Conservation (phyloP, 2,113 vertebrate species). For the Upupa epops region DNA sequence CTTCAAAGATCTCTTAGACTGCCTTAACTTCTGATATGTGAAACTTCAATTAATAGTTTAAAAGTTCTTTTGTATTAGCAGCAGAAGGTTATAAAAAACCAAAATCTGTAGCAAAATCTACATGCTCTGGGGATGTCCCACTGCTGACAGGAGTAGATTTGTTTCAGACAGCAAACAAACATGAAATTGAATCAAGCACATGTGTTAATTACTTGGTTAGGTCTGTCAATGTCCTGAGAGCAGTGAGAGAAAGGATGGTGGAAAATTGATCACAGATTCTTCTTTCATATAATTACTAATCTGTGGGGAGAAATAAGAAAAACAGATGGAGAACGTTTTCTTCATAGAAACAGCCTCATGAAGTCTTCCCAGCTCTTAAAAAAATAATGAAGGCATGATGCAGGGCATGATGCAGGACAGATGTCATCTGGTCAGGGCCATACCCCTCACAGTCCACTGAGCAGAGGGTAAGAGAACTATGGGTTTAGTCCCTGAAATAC, state of each 20-base stretch:
- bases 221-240: not conserved
- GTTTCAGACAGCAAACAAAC: not conserved
- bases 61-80: not conserved
- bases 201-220: not conserved
- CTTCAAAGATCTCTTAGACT: not conserved
- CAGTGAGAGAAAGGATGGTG: not conserved
- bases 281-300: not conserved
- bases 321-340: not conserved
- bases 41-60: not conserved
- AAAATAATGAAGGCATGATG: not conserved
- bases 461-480: not conserved
- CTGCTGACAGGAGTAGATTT: not conserved
- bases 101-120: not conserved
- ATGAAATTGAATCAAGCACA: not conserved
- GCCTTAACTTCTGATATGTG: not conserved
- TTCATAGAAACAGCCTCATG: not conserved
- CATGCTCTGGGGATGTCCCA: not conserved
- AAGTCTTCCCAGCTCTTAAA: not conserved
- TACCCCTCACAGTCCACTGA: fast-evolving
- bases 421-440: not conserved
- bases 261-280: not conserved
- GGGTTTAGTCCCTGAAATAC: not conserved
- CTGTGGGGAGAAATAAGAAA: not conserved
- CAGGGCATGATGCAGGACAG: not conserved
- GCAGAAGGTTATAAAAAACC: not conserved